Base-by-base conservation (phyloP, 1,140 invertebrate species). In the Sinella curviseta region DNA sequence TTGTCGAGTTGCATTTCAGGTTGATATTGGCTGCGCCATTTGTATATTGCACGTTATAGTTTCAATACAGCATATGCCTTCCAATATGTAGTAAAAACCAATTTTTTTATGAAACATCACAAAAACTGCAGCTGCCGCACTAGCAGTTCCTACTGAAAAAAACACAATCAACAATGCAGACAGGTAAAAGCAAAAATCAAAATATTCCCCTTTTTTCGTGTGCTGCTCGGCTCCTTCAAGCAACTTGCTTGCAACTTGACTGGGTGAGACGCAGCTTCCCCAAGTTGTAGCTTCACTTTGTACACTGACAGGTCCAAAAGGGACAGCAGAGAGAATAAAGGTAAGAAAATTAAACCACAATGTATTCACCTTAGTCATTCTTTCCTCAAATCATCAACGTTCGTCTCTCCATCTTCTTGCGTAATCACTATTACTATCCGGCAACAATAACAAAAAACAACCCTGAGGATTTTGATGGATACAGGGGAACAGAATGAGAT, bases 271-370 rank as follows among this genome's bases (percentile, higher is more conserved):
- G 26, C 57, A 65, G 57, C 57, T n/a, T n/a, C n/a, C n/a, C n/a
- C n/a, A n/a, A 8, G 3, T 16, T 65, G 57, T 26, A 65, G 14
- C 65, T 70, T 14, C 65, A 31, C 26, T 70, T 8, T 30, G 8
- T 70, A 31, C 65, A 70, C 65, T 70, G 65, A 70, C 65, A 70
- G 65, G 65, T 70, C 65, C 65, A 70, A 70, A 65, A 70, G 65
- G 30, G 24, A 70, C 31, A 33, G n/a, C n/a, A n/a, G n/a, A n/a
- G n/a, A n/a, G n/a, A 30, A 70, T 31, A 33, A 70, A 70, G 31
- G 12, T 70, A 8, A 8, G 31, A 24, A 70, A 2, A 33, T 48
- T 48, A 48, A 48, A 65, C 3, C 65, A 70, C 26, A n/a, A n/a
- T n/a, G n/a, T 30, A 65, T 14, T 70, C 65, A 33, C 65, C 65